Base-by-base conservation (phyloP, 2,888 invertebrate species). In the Anoncus sp. region DNA sequence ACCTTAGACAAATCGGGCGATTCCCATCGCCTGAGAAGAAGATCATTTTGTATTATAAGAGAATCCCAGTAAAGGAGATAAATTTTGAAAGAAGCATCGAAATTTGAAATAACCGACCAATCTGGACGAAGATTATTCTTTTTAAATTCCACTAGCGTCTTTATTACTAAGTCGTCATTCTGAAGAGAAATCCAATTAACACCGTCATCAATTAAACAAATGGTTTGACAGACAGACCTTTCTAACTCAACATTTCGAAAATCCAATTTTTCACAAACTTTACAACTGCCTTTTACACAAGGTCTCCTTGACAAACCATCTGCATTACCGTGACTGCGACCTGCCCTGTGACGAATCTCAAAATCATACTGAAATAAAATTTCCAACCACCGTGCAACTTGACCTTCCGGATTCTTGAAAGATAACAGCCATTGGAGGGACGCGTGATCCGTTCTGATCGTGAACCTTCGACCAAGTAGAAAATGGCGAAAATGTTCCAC, bases 381-480 rank as follows among this genome's bases (percentile, higher is more conserved):
- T 70, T 88, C 83, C 5, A 88, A 66, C 87, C 87, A 89, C 75
- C 86, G 79, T 9, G 86, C 88, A 3, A 87, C 69, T 63, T 89
- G 86, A 7, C 87, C 87, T 69, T 88, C 86, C 1, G 86, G 85
- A 65, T 84, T 84, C 60, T 85, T 85, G 35, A 88, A 86, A 31
- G 84, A 83, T 40, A 87, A 75, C 2, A 88, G 78, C 87, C 87
- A 90, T 51, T 82, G 83, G 7, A 88, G 66, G 0, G 86, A 82
- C 3, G 86, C 86, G 77, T 89, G 86, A 65, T 87, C 85, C 1
- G 87, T 88, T 14, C 85, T 73, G 0, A 89, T 55, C 3, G 80
- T 24, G 59, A 88, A 88, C 47, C 76, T 74, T 27, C 83, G 78
- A 3, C 87, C 88, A 43, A 85, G 85, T 1, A 88, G 75, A 75